A percentile compares a stretch with the other conserved stretches of the same genome.
These are phyloP conservation scores for Stichodactyla helianthus DNA, from an alignment of 64 coral and sea anemone species.

Conservation along the genomic window DNA sequence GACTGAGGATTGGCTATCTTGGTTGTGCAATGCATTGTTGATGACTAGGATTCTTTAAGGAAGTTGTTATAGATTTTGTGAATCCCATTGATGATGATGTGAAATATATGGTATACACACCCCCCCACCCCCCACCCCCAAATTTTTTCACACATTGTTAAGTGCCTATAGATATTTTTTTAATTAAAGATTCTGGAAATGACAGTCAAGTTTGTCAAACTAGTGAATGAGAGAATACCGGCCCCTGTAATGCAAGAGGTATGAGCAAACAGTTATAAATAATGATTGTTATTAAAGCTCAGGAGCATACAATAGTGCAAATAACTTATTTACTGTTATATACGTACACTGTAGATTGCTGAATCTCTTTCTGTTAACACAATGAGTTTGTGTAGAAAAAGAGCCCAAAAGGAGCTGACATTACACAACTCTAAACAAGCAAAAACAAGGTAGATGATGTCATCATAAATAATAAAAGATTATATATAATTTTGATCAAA, in stretches of 20 bases:
- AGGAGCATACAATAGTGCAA: background rate
- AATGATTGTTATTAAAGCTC: background rate
- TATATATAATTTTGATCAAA: too few relatives aligned
- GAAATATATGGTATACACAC: background rate
- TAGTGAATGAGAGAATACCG: slow-evolving; percentile 67
- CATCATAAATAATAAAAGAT: too few relatives aligned
- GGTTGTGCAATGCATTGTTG: too few relatives aligned
- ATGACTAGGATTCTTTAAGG: too few relatives aligned
- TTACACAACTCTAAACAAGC: slow-evolving; percentile 19
- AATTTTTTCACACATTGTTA: background rate
- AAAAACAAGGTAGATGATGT: slow-evolving; percentile 24
- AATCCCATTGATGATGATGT: too few relatives aligned
- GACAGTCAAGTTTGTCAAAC: slow-evolving; percentile 79
- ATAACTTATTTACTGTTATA: background rate
- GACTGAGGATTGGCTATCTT: too few relatives aligned
- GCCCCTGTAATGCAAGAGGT: slow-evolving; percentile 76
- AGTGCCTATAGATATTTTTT: background rate
- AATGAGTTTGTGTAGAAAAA: slow-evolving; percentile 28
- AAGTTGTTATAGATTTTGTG: too few relatives aligned
- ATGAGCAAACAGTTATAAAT: background rate
- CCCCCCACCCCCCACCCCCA: background rate
- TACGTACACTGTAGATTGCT: slow-evolving; percentile 17
- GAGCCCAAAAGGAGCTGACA: slow-evolving; percentile 21
- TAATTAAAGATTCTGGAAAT: slow-evolving; percentile 76
- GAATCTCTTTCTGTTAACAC: slow-evolving; percentile 34